Base-by-base conservation (phyloP, 92 coral and sea anemone genomes). In the Chrysogorgia sp. region DNA sequence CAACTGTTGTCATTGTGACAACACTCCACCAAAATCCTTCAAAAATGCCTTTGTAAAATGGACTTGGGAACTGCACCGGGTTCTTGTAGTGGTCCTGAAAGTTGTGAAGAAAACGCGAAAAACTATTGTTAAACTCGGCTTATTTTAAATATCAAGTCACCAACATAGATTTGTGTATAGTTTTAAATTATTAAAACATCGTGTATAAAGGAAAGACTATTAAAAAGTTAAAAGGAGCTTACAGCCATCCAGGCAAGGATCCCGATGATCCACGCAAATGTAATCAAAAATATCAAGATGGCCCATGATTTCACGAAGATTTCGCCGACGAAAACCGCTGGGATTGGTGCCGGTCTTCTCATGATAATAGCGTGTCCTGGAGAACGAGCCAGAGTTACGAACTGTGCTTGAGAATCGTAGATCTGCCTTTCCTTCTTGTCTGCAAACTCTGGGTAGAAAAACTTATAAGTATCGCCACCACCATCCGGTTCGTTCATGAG, bases 1-100 rank as follows among this genome's bases (percentile, higher is more conserved):
- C 79, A 30, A 72, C 79, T 31, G 79, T 53, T 32, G 79, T 72
- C 79, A 72, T 72, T 21, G 79, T 72, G 17, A 72, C 64, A 52
- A 72, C 79, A 37, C 79, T 72, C 79, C 79, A 72, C 79, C 79
- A 72, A 72, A 72, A 72, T 31, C 79, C 79, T 52, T 72, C 79
- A 53, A 72, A 26, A 64, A 72, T 53, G 30, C 79, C 79, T 33
- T 30, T 9, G 49, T 31, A 32, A 55, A 72, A 72, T 17, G 79
- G 79, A 53, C 35, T 56, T 32, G 79, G 79, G 58, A 72, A 72
- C 21, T 72, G 65, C 21, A 53, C 37, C 1, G 48, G 48, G 25
- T 72, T 72, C 32, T 8, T 41, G 19, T 35, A 23, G 55, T 72
- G 79, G 33, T 72, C 79, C 79, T 72, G 25, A 1, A 28, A 70